Percentiles rank a stretch among this genome's conserved stretches.
phyloP scores from a whole-genome alignment of 2,797 vertebrate genomes.

The Sparidentex hasta region DNA sequence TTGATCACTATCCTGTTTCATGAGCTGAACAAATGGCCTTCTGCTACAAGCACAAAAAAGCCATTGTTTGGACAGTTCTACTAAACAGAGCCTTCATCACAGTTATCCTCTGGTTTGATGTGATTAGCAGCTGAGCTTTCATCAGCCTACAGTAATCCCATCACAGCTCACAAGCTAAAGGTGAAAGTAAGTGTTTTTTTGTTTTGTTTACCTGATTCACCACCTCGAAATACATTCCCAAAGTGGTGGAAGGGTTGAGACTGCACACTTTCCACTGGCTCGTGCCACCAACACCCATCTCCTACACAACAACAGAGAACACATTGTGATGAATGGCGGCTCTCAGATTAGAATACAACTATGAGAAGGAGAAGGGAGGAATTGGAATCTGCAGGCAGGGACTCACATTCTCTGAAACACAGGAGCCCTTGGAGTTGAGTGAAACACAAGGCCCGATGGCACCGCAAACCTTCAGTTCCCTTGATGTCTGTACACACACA shows the following conservation, averaged over 20 bases:
- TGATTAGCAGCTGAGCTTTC: neutral
- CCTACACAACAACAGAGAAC: constrained; percentile 69
- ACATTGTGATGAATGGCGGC: constrained; percentile 11
- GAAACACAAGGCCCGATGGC: constrained; percentile 95
- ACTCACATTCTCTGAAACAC: constrained; percentile 97
- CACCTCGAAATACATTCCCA: constrained; percentile 96
- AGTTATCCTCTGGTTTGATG: neutral
- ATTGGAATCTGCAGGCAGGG: neutral
- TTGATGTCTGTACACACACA: constrained; percentile 87
- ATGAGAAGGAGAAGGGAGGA: neutral
- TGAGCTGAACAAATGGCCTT: constrained; percentile 17
- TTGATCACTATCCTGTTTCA: constrained; percentile 25
- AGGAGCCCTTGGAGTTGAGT: constrained; percentile 91
- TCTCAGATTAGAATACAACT: neutral
- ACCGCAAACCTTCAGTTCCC: constrained; percentile 95
- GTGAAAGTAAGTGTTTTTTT: neutral
- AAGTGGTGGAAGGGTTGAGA: constrained; percentile 91
- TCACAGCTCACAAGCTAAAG: neutral
- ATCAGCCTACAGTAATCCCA: neutral
- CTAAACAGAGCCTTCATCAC: constrained; percentile 17
- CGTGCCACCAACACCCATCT: constrained; percentile 93
- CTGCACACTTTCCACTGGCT: constrained; percentile 97
- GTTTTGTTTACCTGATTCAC: constrained; percentile 92
- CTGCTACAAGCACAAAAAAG: constrained; percentile 28
- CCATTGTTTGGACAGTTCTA: constrained; percentile 17